Evolutionary conservation across 1,140 invertebrate species (phyloP), one percentile per base, ranked within the genome.

Genomic region (Caligus rogercresseyi): DNA sequence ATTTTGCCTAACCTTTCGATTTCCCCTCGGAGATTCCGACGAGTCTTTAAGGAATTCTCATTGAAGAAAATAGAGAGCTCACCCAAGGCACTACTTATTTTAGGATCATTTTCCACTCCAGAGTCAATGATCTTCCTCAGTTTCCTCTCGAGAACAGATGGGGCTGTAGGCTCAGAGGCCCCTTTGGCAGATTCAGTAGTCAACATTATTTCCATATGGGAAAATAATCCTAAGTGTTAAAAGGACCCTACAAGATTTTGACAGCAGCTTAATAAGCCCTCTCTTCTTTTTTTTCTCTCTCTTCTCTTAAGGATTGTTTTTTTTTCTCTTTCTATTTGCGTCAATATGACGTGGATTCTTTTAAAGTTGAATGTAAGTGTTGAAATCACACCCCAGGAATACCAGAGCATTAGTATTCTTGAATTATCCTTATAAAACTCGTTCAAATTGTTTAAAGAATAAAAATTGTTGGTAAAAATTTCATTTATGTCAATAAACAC

Each of bases 11-110:
- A 43, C 31, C 31, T 87, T 73, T 96, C 91, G 68, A 95, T 92
- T 77, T 92, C 86, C 73, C 87, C 88, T 19, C 89, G 79, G 24
- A 96, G 75, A 73, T 89, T 89, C 71, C 89, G 76, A 66, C 89
- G 77, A 23, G 83, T 83, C 66, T 85, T 80, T 1, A 91, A 72
- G n/a, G 82, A 89, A 71, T 95, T 93, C 71, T 93, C 86, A 1
- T 77, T 81, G 69, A 91, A 89, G 71, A 93, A 87, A 14, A 80
- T 79, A 43, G 87, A 90, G 19, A 92, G 72, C 66, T 87, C 85
- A 69, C 82, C 84, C 0, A 93, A 72, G 1, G 87, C 86, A 71
- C 89, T 87, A 19, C 91, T 73, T n/a, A 86, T 85, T 66, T 89
- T 86, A 84, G 52, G 65, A 25, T 31, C 66, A 43, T 67, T 58